Percentiles rank a stretch among this genome's conserved stretches.
phyloP scores from a whole-genome alignment of 2,113 vertebrate genomes.

The Desmodus rotundus region DNA sequence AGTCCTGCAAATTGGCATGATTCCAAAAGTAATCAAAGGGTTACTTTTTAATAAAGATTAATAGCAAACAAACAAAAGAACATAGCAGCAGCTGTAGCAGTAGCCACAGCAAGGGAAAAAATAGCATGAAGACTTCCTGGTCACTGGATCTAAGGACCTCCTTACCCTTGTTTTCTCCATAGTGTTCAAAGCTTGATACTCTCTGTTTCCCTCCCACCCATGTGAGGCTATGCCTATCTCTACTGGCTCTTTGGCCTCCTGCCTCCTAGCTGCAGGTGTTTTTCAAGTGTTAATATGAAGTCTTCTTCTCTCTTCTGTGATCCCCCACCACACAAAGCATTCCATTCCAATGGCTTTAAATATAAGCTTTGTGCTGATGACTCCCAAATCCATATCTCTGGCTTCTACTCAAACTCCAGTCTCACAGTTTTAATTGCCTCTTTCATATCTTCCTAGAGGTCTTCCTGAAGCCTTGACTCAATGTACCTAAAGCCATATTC shows the following conservation, averaged over 20 bases:
- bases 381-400: not conserved
- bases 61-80: not conserved
- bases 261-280: conserved; percentile 13
- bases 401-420: not conserved
- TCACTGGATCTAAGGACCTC: not conserved
- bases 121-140: not conserved
- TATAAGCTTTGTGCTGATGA: not conserved
- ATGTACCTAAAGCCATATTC: not conserved
- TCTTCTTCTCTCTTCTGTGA: not conserved
- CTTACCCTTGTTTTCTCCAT: not conserved
- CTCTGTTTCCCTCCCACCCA: not conserved
- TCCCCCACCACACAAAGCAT: not conserved
- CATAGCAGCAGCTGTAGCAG: not conserved
- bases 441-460: not conserved
- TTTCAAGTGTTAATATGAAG: not conserved
- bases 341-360: conserved; percentile 26
- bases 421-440: not conserved
- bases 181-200: not conserved
- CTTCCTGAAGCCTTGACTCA: not conserved
- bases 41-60: conserved; percentile 2
- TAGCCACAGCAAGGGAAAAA: not conserved
- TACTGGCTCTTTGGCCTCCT: not conserved
- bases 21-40: conserved; percentile 32
- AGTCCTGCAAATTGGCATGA: not conserved
- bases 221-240: not conserved